These are phyloP conservation scores for Trichechus manatus DNA, from an alignment of 2,113 vertebrate genomes.

Conservation along the genomic window DNA sequence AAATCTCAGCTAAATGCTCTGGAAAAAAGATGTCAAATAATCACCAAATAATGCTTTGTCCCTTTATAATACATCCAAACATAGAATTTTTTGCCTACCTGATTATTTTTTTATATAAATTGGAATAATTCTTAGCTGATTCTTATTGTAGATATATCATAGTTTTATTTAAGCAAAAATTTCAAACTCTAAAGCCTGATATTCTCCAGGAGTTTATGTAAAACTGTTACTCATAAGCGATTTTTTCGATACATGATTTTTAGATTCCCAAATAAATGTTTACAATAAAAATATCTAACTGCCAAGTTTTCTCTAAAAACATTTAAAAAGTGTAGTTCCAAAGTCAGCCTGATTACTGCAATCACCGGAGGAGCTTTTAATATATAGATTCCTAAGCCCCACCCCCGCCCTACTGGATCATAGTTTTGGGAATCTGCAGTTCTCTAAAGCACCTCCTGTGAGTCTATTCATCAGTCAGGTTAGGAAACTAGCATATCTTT, in stretches of 20 bases:
- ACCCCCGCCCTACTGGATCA: not conserved
- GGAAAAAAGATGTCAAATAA: not conserved
- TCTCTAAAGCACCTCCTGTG: not conserved
- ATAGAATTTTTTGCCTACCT: not conserved
- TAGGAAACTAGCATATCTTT: not conserved
- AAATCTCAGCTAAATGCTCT: not conserved
- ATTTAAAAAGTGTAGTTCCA: not conserved
- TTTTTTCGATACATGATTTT: slow-evolving; percentile 25
- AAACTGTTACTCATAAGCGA: not conserved
- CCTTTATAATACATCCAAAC: not conserved
- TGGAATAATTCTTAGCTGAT: slow-evolving; percentile 19
- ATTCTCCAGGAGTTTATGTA: not conserved
- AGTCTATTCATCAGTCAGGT: not conserved
- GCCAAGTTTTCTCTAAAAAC: slow-evolving; percentile 31
- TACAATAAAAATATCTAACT: slow-evolving; percentile 24
- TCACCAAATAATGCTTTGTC: not conserved
- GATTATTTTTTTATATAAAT: slow-evolving; percentile 22
- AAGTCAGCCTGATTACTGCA: not conserved
- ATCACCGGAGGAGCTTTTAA: not conserved
- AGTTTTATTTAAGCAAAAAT: not conserved
- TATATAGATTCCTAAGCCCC: not conserved
- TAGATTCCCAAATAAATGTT: slow-evolving; percentile 30
- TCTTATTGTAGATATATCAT: slow-evolving; percentile 7
- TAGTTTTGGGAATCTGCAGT: not conserved
- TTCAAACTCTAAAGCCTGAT: slow-evolving; percentile 33